Base-by-base conservation (phyloP, 1,140 invertebrate species). In the Oryctes rhinoceros region DNA sequence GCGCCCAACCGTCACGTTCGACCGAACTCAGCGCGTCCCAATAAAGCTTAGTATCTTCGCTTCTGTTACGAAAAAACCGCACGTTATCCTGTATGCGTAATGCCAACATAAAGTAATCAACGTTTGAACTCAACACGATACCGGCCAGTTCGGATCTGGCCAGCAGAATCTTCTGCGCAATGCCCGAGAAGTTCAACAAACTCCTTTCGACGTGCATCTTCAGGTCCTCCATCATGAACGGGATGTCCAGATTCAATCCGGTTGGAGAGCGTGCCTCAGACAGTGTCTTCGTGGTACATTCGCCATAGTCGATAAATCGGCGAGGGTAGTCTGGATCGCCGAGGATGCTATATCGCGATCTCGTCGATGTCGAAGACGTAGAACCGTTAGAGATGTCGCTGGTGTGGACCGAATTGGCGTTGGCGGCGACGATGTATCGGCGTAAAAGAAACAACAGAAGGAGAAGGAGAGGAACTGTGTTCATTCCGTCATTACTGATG, bases 401-500 rank as follows among this genome's bases (percentile, higher is more conserved):
- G 39, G 39, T 10, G 5, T 59, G 6, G 3, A 18, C 18, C 53
- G 53, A 18, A 15, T 59, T 59, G 13, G 13, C 53, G 53, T 59
- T 59, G 53, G 15, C n/a, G n/a, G 49, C 15, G 53, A 6, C 5
- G 53, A 59, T n/a, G 15, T 18, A 18, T 18, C 53, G 53, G 53
- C 15, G 18, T 59, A 59, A 59, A 59, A 59, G 53, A 59, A 59
- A 59, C 18, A 79, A 39, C 47, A 79, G 67, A 48, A 74, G 24
- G 65, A 79, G 39, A 35, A 79, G 48, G 48, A 49, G 18, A 67
- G 78, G 62, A 71, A 48, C 78, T 75, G 78, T 44, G n/a, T 53
- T 79, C 78, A 79, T 79, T 24, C 78, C 78, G 78, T 79, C 78
- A 79, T 79, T 79, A 79, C 71, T 79, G 71, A 18, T 48, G 18